A percentile compares a stretch with the other conserved stretches of the same genome.
Evolutionary conservation across 2,113 vertebrate species (phyloP).

Genomic region (Sprattus sprattus): DNA sequence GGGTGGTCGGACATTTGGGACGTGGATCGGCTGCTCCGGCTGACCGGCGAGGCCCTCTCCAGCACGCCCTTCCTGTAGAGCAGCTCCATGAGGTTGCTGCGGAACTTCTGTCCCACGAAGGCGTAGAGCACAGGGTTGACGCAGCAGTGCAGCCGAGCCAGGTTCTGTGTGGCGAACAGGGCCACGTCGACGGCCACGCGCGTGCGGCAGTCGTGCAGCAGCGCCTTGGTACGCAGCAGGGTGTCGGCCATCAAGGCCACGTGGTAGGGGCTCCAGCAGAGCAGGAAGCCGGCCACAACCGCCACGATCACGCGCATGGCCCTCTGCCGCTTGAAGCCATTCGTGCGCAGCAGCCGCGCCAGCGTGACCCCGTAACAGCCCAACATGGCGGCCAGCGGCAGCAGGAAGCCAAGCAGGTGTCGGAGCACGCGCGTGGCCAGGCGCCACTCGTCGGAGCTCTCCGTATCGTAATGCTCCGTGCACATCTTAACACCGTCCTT

Average conservation of each 20-base stretch:
- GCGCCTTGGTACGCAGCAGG: conserved; percentile 47
- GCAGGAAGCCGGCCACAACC: conserved; percentile 68
- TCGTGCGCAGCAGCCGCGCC: conserved; percentile 58
- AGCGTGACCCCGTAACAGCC: conserved; percentile 70
- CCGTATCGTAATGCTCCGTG: conserved; percentile 47
- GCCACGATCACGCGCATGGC: conserved; percentile 74
- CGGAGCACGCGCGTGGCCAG: conserved; percentile 56
- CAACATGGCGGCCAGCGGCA: conserved; percentile 68
- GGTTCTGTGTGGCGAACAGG: conserved; percentile 47
- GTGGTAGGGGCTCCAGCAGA: conserved; percentile 73
- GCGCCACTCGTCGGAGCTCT: conserved; percentile 56
- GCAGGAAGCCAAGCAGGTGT: conserved; percentile 67
- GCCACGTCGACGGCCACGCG: conserved; percentile 44
- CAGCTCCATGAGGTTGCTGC: conserved; percentile 57
- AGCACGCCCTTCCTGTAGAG: conserved; percentile 45
- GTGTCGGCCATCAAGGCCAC: conserved; percentile 61
- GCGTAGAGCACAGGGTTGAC: conserved; percentile 75
- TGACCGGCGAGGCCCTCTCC: conserved; percentile 25
- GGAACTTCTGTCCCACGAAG: conserved; percentile 75
- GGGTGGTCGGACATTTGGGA: conserved; percentile 47
- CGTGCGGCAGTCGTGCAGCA: conserved; percentile 41
- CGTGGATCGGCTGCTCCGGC: conserved; percentile 47
- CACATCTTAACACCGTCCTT: conserved; percentile 39
- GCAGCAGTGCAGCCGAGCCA: conserved; percentile 72
- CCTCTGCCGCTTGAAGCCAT: conserved; percentile 69